Evolutionary conservation across 1,140 invertebrate genomes (phyloP).

Genomic region (Cephus cinctus): DNA sequence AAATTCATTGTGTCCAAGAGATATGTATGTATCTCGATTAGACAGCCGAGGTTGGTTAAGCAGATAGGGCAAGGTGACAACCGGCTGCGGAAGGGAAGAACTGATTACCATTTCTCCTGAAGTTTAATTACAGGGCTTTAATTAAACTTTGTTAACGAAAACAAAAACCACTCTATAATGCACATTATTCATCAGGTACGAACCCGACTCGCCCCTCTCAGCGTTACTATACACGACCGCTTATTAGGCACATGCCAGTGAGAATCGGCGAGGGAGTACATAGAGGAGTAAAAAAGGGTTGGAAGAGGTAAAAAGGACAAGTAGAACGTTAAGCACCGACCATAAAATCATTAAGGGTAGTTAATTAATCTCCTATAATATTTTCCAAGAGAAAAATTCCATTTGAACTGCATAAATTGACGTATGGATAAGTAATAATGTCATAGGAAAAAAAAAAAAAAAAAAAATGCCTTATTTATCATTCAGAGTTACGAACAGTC

Average conservation of each 20-base stretch:
- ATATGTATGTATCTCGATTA: not conserved
- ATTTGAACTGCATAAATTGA: too few relatives aligned
- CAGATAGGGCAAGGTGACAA: not conserved
- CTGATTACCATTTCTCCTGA: slow-evolving; percentile 12
- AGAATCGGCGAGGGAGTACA: not conserved
- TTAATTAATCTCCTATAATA: too few relatives aligned
- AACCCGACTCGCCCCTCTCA: too few relatives aligned
- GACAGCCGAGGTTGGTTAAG: not conserved
- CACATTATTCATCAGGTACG: slow-evolving; percentile 4
- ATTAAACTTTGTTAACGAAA: slow-evolving; percentile 13
- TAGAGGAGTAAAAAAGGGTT: slow-evolving; percentile 1
- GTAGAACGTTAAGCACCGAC: not conserved
- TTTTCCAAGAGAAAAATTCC: too few relatives aligned
- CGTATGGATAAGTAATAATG: too few relatives aligned
- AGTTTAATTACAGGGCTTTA: slow-evolving; percentile 16
- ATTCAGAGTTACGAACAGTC: too few relatives aligned
- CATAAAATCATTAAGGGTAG: not conserved
- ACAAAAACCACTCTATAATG: slow-evolving; percentile 2
- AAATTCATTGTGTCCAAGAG: too few relatives aligned
- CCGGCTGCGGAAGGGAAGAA: slow-evolving; percentile 3
- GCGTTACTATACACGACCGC: too few relatives aligned
- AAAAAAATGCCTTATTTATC: too few relatives aligned
- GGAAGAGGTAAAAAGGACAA: not conserved
- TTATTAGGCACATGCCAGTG: too few relatives aligned
- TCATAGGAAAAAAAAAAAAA: too few relatives aligned